phyloP scores from a whole-genome alignment of 2,888 invertebrate species.

The Nudaria mundana region DNA sequence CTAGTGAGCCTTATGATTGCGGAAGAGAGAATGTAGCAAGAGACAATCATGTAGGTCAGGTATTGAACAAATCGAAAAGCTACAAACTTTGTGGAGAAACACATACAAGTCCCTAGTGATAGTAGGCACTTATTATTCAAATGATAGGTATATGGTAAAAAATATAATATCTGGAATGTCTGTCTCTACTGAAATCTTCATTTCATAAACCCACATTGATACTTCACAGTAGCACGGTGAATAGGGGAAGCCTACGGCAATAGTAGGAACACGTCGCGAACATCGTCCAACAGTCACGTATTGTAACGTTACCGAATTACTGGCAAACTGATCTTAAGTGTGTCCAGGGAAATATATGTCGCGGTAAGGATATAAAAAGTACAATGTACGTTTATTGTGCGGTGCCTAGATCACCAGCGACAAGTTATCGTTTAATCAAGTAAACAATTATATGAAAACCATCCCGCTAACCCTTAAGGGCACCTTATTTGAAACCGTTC shows the following conservation, averaged over 20 bases:
- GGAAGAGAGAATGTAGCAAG: too few species aligned
- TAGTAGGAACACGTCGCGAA: slow-evolving; percentile 68
- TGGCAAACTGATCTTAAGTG: slow-evolving; percentile 66
- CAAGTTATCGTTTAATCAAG: slow-evolving; percentile 18
- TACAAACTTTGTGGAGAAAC: too few species aligned
- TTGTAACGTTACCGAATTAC: slow-evolving; percentile 64
- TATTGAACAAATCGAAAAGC: too few species aligned
- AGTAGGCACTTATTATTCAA: too few species aligned
- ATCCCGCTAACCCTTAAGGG: too few species aligned
- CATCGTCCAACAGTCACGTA: slow-evolving; percentile 71
- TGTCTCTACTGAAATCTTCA: slow-evolving; percentile 29
- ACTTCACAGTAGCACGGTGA: slow-evolving; percentile 59
- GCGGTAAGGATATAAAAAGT: slow-evolving; percentile 49
- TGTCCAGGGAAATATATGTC: slow-evolving; percentile 68
- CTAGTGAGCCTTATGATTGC: too few species aligned
- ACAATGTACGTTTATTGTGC: slow-evolving; percentile 47
- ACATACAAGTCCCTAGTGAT: too few species aligned
- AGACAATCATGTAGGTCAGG: too few species aligned
- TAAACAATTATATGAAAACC: slow-evolving; percentile 16
- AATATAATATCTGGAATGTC: slow-evolving; percentile 20
- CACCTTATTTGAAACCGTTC: too few species aligned
- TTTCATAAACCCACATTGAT: slow-evolving; percentile 67
- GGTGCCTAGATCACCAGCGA: slow-evolving; percentile 23
- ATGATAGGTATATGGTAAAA: too few species aligned
- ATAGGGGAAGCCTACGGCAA: slow-evolving; percentile 62